These are phyloP conservation scores for Tenthredo livida DNA, from an alignment of 2,888 invertebrate species.

Conservation along the genomic window DNA sequence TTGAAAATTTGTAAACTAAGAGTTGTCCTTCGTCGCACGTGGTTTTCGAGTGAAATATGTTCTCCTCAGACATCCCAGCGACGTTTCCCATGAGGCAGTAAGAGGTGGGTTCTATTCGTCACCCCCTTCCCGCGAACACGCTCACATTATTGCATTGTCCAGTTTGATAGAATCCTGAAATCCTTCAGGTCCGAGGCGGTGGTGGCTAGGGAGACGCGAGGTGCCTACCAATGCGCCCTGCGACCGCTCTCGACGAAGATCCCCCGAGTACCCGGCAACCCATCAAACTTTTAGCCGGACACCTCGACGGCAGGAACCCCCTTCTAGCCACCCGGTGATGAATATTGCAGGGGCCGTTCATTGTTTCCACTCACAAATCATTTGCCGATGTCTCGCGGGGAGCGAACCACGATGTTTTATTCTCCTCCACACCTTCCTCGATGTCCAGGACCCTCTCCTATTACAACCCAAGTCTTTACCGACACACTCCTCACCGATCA, in stretches of 20 bases:
- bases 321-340: conserved; percentile 66
- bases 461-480: conserved; percentile 5
- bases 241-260: conserved; percentile 63
- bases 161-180: conserved; percentile 78
- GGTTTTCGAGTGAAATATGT: conserved; percentile 39
- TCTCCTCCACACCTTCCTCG: conserved; percentile 60
- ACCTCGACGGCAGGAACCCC: conserved; percentile 61
- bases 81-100: conserved; percentile 55
- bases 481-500: background rate
- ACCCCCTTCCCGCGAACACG: conserved; percentile 32
- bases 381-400: conserved; percentile 76
- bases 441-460: conserved; percentile 28
- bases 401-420: conserved; percentile 74
- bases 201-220: conserved; percentile 66
- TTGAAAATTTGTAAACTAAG: conserved; percentile 38
- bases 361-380: conserved; percentile 78
- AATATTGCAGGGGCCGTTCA: conserved; percentile 77
- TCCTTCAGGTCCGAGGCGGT: conserved; percentile 72
- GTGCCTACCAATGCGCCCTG: conserved; percentile 74
- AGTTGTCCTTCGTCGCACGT: conserved; percentile 29
- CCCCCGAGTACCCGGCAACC: conserved; percentile 74
- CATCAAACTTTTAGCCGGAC: conserved; percentile 78
- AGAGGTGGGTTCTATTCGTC: conserved; percentile 53
- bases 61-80: conserved; percentile 5
- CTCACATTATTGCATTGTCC: conserved; percentile 50